Conservation (phyloP, 2,797 vertebrate species). For the Macrochelys suwanniensis region DNA sequence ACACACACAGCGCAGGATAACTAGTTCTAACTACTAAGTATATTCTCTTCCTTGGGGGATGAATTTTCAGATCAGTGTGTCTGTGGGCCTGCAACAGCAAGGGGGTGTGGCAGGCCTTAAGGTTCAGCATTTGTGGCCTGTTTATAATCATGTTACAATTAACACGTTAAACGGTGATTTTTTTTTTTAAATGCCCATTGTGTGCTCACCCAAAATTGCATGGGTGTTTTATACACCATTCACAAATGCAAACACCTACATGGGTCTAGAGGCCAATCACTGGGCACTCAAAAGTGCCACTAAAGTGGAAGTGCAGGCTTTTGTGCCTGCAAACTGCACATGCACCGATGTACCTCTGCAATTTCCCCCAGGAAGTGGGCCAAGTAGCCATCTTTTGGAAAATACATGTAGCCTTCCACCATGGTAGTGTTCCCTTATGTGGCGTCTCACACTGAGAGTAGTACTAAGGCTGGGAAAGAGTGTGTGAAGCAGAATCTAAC, state of each 20-base stretch:
- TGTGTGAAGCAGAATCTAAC: too few species aligned
- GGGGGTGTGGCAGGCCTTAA: too few species aligned
- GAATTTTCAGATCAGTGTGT: neutral
- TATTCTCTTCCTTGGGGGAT: neutral
- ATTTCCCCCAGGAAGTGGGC: neutral
- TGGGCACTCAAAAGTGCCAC: neutral
- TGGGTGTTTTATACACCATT: neutral
- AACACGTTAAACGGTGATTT: neutral
- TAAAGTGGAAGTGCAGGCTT: neutral
- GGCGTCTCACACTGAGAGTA: neutral
- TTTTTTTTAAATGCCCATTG: neutral
- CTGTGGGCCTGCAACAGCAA: neutral
- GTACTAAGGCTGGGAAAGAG: neutral
- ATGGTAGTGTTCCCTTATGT: neutral
- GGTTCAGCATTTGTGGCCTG: neutral
- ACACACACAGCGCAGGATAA: too few species aligned
- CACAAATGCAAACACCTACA: neutral
- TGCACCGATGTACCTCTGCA: too few species aligned
- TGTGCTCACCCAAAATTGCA: neutral
- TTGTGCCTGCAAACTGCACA: neutral
- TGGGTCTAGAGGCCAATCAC: neutral
- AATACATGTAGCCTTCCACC: neutral
- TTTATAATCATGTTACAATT: neutral
- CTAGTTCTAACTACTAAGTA: neutral
- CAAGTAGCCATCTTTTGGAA: neutral